Conservation (phyloP, 2,113 vertebrate species). For the Percina caprodes region DNA sequence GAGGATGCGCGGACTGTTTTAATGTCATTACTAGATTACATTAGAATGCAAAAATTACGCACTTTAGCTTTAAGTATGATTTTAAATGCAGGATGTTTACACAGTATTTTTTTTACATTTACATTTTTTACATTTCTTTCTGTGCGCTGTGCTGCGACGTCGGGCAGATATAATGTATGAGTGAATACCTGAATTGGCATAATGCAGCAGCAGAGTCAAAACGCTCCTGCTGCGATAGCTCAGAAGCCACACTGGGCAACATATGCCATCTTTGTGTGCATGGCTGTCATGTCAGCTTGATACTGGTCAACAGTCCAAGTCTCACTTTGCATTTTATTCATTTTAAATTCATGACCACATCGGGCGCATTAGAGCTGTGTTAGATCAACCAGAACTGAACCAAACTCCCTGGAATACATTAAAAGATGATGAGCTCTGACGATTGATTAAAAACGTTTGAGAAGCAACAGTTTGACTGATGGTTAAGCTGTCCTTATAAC, state of each 20-base stretch:
- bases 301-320: constrained; percentile 61
- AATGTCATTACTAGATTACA: no score
- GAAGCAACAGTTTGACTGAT: constrained; percentile 27
- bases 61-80: background rate
- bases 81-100: background rate
- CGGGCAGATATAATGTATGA: constrained; percentile 23
- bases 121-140: background rate
- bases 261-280: constrained; percentile 67
- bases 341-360: constrained; percentile 69
- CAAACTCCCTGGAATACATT: constrained; percentile 35
- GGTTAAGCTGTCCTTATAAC: background rate
- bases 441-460: constrained; percentile 47
- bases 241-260: constrained; percentile 64
- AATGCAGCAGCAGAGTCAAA: constrained; percentile 27
- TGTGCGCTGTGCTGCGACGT: background rate
- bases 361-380: constrained; percentile 38
- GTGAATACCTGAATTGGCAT: constrained; percentile 10
- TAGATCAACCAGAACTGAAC: constrained; percentile 56
- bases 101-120: background rate
- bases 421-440: constrained; percentile 34
- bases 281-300: constrained; percentile 73
- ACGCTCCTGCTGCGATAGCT: constrained; percentile 51
- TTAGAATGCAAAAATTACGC: no score
- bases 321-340: constrained; percentile 65
- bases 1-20: no score